These are phyloP conservation scores for Enteromius viviparus DNA, from an alignment of 2,797 vertebrate genomes.

Conservation along the genomic window DNA sequence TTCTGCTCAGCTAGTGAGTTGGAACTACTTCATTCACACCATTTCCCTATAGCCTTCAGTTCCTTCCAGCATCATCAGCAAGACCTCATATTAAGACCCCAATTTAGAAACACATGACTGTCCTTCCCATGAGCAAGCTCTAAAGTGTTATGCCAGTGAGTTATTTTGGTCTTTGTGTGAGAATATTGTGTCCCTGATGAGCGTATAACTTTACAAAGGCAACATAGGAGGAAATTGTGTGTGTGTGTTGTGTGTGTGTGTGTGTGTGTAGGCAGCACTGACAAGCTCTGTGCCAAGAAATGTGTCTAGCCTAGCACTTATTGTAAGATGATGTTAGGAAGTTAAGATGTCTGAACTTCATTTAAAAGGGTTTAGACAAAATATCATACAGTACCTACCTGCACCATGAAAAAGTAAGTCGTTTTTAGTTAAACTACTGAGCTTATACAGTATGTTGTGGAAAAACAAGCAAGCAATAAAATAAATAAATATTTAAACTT, in stretches of 20 bases:
- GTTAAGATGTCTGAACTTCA: not conserved
- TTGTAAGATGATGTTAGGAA: not conserved
- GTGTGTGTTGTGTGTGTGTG: not conserved
- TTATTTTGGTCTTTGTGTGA: slow-evolving; percentile 34
- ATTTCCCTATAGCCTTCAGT: not conserved
- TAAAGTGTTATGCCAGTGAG: slow-evolving; percentile 16
- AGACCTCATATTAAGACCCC: slow-evolving; percentile 26
- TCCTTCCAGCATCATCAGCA: slow-evolving; percentile 20
- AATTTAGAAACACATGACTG: slow-evolving; percentile 37
- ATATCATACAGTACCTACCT: not conserved
- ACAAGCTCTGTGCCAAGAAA: slow-evolving; percentile 18
- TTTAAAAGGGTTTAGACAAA: not conserved
- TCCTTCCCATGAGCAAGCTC: slow-evolving; percentile 41
- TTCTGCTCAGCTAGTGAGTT: slow-evolving; percentile 11
- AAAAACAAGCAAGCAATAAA: not conserved
- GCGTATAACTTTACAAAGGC: slow-evolving; percentile 22
- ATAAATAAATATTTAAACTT: not conserved
- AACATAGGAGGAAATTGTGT: not conserved
- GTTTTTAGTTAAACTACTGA: not conserved
- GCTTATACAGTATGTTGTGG: not conserved
- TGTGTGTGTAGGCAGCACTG: not conserved
- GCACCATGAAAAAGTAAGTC: not conserved
- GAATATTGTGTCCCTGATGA: slow-evolving; percentile 23
- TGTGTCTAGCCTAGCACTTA: slow-evolving; percentile 14
- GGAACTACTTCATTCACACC: not conserved